These are phyloP conservation scores for Neomorphus geoffroyi DNA, from an alignment of 2,797 vertebrate species.

Conservation along the genomic window DNA sequence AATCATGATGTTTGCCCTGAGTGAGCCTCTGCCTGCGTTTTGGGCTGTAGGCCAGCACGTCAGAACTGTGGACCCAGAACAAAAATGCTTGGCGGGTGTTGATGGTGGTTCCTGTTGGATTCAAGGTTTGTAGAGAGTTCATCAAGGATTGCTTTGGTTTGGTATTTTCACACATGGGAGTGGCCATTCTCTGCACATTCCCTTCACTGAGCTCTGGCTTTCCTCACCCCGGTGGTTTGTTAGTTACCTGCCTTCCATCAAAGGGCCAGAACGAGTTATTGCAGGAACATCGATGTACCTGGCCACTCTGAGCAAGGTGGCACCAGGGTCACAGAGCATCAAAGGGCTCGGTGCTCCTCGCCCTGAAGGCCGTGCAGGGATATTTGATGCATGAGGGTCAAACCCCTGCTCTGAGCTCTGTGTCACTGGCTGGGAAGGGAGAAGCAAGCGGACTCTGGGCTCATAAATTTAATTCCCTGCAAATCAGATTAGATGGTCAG, in stretches of 20 bases:
- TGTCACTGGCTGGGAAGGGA: not conserved
- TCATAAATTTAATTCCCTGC: slow-evolving; percentile 5
- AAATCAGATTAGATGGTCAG: slow-evolving; percentile 33
- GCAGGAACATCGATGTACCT: not conserved
- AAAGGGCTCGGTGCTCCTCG: not conserved
- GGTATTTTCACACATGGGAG: not conserved
- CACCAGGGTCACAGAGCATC: slow-evolving; percentile 3
- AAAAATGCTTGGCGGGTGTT: not conserved
- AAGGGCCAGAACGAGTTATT: not conserved
- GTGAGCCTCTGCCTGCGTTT: not conserved
- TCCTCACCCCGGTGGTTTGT: not conserved
- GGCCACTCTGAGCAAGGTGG: not conserved
- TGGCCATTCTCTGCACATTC: not conserved
- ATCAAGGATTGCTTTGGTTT: not conserved
- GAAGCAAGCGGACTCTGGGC: not conserved
- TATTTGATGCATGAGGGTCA: not conserved
- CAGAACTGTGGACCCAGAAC: not conserved
- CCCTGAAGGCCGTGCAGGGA: not conserved
- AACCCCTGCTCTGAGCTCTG: not conserved
- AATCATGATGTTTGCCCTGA: not conserved
- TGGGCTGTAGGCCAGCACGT: rapidly evolving
- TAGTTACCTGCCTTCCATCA: not conserved
- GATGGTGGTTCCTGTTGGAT: not conserved
- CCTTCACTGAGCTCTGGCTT: not conserved
- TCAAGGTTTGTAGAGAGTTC: not conserved